Base-by-base conservation (phyloP, 2,113 vertebrate genomes). In the Osmerus eperlanus region DNA sequence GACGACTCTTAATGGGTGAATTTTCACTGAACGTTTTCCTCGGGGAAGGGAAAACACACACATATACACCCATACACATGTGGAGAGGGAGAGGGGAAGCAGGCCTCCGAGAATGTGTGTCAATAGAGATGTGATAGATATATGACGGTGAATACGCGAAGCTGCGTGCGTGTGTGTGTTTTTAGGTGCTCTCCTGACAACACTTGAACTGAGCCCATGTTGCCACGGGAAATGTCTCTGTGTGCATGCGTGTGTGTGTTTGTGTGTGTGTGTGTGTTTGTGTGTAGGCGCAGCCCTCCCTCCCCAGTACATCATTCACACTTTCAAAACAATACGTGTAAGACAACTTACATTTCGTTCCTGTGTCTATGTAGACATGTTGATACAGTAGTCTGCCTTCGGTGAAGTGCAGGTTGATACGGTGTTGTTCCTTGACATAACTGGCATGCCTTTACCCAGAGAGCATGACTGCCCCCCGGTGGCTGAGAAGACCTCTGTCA, bases 391-490 rank as follows among this genome's bases (percentile, higher is more conserved):
- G 54, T 14, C 16, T n/a, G 41, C 54, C 16, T 56, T 56, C 54
- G 16, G 6, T 8, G 0, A 36, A 32, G 13, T 51, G 61, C 41
- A 71, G 1, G 4, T 58, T 14, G 19, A 52, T 25, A n/a, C 36
- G 16, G 25, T 21, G 18, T 32, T 68, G 3, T 16, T 61, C 12
- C 19, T 2, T n/a, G 41, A 52, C 56, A 32, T 47, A 36, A 19
- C 54, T 60, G 32, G 23, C 47, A 51, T 56, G 29, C 18, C 56
- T 68, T 41, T 56, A 72, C 65, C 47, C 47, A 19, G 25, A 72
- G 81, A 64, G 66, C 53, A 3, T 74, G 76, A 75, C 82, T 88
- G 85, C 89, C 81, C 84, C 78, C 88, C 32, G 28, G 83, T 84
- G 86, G 86, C 56, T 13, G 36, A 72, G 8, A 8, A 23, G 41